Evolutionary conservation across 53 echinoderm and acorn worm species (phyloP), one percentile per base, ranked within the genome.

Genomic region (Actinopyga echinites): DNA sequence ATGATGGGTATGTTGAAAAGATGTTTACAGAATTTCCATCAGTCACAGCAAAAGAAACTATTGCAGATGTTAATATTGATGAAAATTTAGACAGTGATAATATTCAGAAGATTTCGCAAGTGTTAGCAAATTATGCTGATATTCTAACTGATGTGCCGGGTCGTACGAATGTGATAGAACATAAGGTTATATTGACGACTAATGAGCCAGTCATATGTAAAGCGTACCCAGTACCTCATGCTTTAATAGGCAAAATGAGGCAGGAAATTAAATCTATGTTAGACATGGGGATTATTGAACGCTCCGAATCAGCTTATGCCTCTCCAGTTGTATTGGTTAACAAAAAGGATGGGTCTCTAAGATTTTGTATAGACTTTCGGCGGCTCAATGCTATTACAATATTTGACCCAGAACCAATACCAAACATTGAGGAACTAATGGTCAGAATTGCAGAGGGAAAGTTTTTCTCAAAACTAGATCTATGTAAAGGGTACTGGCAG

Each of bases 91-190:
- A 30, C 19, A 36, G 58, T 11, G 7, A 25, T 17, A 69, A 84
- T 15, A 73, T 40, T 8, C 29, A 69, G 21, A 24, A 85, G 10
- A 74, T 85, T n/a, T 24, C 9, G 3, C 9, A 15, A 20, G 42
- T 75, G 8, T 53, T 85, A 1, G 8, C 45, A 19, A 75, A 62
- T 13, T 62, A 63, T 12, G 8, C 38, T 45, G 2, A 38, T 10
- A 35, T 77, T 74, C 58, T 85, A 4, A 62, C 74, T 77, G 85
- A 85, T 30, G 7, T 85, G 9, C 85, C 85, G 64, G 85, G 85
- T 30, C 54, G 56, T 2, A 83, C 83, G 4, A 20, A 83, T 35
- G 10, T 84, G 13, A 84, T 84, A 34, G 85, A 85, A 44, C 85
- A 85, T 64, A 77, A 30, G 8, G 64, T 85, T 20, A 43, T 53